Percentiles rank a stretch among this genome's conserved stretches.
phyloP scores from a whole-genome alignment of 2,113 vertebrate genomes.

The Pampusana beccarii region DNA sequence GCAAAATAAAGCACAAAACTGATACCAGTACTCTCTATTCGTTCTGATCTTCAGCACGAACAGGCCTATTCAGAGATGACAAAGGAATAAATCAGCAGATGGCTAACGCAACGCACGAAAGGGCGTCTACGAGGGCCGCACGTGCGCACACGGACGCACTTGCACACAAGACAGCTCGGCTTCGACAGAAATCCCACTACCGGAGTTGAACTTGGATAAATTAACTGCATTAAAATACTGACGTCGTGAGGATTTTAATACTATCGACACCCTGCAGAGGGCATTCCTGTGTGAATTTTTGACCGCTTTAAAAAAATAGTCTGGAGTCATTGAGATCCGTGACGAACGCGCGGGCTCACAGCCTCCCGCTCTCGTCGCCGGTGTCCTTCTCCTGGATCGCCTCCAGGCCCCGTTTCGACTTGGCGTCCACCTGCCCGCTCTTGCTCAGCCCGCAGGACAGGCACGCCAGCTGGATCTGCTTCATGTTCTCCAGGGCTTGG shows the following conservation, averaged over 20 bases:
- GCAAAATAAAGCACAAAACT: conserved; percentile 55
- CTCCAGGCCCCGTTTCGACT: conserved; percentile 77
- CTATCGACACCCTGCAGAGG: conserved; percentile 57
- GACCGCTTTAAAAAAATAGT: conserved; percentile 62
- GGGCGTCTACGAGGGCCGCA: neutral
- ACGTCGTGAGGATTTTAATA: conserved; percentile 70
- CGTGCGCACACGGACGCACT: neutral
- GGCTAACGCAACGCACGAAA: conserved; percentile 31
- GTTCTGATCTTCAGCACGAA: conserved; percentile 59
- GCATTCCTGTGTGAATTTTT: conserved; percentile 59
- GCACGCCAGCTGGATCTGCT: conserved; percentile 93
- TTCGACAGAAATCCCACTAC: conserved; percentile 55
- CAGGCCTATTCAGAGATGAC: conserved; percentile 46
- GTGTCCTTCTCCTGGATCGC: conserved; percentile 80
- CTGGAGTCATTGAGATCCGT: conserved; percentile 37
- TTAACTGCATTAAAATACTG: conserved; percentile 76
- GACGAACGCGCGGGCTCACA: conserved; percentile 19
- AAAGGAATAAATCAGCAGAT: conserved; percentile 69
- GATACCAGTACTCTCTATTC: conserved; percentile 36
- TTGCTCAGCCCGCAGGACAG: conserved; percentile 88
- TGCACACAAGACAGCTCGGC: conserved; percentile 22
- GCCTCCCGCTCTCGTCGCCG: conserved; percentile 72
- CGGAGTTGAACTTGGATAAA: conserved; percentile 72
- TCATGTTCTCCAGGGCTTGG: conserved; percentile 91
- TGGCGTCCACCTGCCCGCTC: conserved; percentile 49